Evolutionary conservation across 2,888 invertebrate genomes (phyloP), one percentile per base, ranked within the genome.

Genomic region (Sepiola atlantica): DNA sequence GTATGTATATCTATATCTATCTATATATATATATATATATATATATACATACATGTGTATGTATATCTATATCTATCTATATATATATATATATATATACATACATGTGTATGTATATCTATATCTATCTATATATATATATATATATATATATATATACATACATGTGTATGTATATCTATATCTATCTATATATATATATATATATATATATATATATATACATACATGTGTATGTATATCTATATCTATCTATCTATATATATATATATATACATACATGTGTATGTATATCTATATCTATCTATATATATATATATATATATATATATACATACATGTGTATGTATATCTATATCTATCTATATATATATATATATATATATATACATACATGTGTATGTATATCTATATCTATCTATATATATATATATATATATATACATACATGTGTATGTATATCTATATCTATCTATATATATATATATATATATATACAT

Each of bases 401-500:
- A 77, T 24, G 24, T 77, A 77, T 21, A 77, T 24, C 18, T 77
- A 77, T 77, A 77, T 77, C 18, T 77, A 77, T 77, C 18, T 77
- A 77, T 77, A 77, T 77, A 77, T 77, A 77, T 24, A 77, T 77
- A 77, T 21, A 77, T 77, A 77, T 77, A 77, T 77, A 77, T 77
- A 77, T 77, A 77, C 24, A 77, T 77, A 77, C 24, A 77, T 77
- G 24, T 77, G 24, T 77, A 77, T 77, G 24, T 77, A 77, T 77
- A 77, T 77, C 18, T 77, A 77, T 24, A 77, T 77, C 18, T 21
- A 77, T 24, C 18, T 77, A 77, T 77, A 77, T 77, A 77, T 77
- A 77, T 77, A 77, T 77, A 77, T 77, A 77, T 77, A 77, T 77
- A 77, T 77, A 77, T 77, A 77, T 77, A 77, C 24, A 77, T 77